Evolutionary conservation across 2,888 invertebrate species (phyloP).

Genomic region (Bellardia bayeri): DNA sequence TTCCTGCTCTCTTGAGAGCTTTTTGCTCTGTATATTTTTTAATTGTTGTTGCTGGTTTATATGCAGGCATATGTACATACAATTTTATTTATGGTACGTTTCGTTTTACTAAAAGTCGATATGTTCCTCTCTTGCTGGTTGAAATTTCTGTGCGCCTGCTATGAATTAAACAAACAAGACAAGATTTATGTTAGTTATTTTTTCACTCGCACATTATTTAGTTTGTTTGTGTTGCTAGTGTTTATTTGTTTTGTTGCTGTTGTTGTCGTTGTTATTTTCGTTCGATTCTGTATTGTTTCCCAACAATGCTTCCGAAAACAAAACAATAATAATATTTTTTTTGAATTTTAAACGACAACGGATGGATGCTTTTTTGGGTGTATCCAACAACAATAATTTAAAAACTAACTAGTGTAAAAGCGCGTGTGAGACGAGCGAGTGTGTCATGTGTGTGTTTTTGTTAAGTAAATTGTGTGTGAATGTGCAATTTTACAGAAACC

Average conservation of each 20-base stretch:
- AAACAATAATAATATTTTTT: background rate
- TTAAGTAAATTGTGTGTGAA: background rate
- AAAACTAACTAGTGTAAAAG: conserved; percentile 43
- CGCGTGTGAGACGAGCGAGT: conserved; percentile 55
- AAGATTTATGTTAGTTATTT: conserved; percentile 62
- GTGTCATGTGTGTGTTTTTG: background rate
- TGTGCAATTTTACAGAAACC: background rate
- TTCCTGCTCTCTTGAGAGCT: conserved; percentile 54
- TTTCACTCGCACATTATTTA: background rate
- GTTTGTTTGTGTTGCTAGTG: too few species aligned
- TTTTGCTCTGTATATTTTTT: conserved; percentile 31
- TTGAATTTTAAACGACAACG: conserved; percentile 54
- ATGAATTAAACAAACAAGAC: conserved; percentile 70
- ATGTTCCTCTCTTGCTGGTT: background rate
- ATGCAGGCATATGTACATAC: background rate
- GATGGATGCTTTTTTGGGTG: conserved; percentile 66
- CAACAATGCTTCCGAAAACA: conserved; percentile 56
- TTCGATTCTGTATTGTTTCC: conserved; percentile 51
- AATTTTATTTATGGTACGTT: background rate
- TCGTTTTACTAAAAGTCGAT: background rate
- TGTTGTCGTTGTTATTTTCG: conserved; percentile 23
- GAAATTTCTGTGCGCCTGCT: conserved; percentile 71
- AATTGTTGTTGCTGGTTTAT: conserved; percentile 21
- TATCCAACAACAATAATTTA: conserved; percentile 51
- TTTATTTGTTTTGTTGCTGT: too few species aligned